These are phyloP conservation scores for Mycetomoellerius zeteki DNA, from an alignment of 1,140 invertebrate species.

Conservation along the genomic window DNA sequence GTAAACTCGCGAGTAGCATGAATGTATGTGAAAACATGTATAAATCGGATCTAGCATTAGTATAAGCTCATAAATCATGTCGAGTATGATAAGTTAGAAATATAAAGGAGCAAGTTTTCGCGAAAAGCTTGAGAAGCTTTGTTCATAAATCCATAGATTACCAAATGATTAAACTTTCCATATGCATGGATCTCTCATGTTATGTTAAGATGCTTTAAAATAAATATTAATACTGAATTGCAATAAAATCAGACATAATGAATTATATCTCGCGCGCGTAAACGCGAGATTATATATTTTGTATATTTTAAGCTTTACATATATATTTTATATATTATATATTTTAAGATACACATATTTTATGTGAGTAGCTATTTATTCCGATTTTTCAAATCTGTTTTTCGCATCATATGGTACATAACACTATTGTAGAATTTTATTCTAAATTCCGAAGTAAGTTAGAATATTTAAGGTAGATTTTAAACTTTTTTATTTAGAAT, in stretches of 20 bases:
- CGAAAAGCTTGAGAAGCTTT: slow-evolving; percentile 37
- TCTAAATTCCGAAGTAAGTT: not conserved
- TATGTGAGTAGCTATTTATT: no score
- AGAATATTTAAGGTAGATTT: not conserved
- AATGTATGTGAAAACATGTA: slow-evolving; percentile 30
- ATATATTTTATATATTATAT: no score
- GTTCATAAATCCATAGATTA: slow-evolving; percentile 37
- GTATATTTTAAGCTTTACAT: no score
- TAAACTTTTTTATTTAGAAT: not conserved
- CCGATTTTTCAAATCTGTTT: not conserved
- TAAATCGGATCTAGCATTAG: slow-evolving; percentile 28
- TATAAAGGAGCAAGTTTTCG: slow-evolving; percentile 24
- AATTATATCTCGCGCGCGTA: not conserved
- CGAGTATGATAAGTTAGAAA: slow-evolving; percentile 28
- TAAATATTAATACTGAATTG: not conserved
- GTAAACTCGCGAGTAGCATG: slow-evolving; percentile 24
- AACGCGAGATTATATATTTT: no score
- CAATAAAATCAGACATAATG: not conserved
- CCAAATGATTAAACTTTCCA: slow-evolving; percentile 38
- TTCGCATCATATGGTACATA: not conserved
- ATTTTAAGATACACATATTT: no score
- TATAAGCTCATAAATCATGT: slow-evolving; percentile 51
- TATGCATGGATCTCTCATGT: not conserved
- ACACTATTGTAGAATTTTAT: not conserved
- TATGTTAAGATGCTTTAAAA: not conserved